Percentiles rank a stretch among this genome's conserved stretches.
These are phyloP conservation scores for Pristis pectinata DNA, from an alignment of 2,797 vertebrate species.

Conservation along the genomic window DNA sequence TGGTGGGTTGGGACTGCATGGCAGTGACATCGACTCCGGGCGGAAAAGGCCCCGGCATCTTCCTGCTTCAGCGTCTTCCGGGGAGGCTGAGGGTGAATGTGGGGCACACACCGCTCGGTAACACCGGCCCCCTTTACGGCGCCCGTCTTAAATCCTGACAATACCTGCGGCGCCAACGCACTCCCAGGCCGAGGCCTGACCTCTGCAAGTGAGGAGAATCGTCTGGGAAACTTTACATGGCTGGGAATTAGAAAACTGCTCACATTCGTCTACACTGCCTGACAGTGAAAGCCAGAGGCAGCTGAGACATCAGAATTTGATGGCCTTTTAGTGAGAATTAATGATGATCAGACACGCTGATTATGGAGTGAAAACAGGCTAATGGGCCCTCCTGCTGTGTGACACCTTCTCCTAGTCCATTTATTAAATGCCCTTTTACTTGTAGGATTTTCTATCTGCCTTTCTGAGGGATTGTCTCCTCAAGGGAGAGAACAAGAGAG, in stretches of 20 bases:
- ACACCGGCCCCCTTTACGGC: too few relatives aligned
- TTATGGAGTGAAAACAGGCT: constrained; percentile 23
- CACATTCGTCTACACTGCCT: not conserved
- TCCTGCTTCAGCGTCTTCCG: too few relatives aligned
- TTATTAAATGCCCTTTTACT: constrained; percentile 29
- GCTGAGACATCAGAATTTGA: constrained; percentile 8
- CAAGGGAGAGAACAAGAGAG: not conserved
- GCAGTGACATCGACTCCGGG: too few relatives aligned
- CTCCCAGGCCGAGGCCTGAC: not conserved
- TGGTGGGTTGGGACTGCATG: too few relatives aligned
- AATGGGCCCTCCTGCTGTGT: constrained; percentile 33
- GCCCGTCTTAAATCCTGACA: too few relatives aligned
- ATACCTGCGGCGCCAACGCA: too few relatives aligned
- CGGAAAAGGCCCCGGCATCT: too few relatives aligned
- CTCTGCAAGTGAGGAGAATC: not conserved
- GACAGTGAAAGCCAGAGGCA: not conserved
- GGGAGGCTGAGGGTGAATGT: too few relatives aligned
- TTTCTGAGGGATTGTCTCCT: not conserved
- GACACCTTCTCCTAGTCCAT: not conserved
- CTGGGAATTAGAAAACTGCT: not conserved
- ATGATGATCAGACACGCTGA: constrained; percentile 21
- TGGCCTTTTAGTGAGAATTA: constrained; percentile 33
- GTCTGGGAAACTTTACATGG: not conserved
- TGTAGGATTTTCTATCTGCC: not conserved
- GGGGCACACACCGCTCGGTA: too few relatives aligned